Evolutionary conservation across 1,140 invertebrate species (phyloP).

Genomic region (Cydia splendana): DNA sequence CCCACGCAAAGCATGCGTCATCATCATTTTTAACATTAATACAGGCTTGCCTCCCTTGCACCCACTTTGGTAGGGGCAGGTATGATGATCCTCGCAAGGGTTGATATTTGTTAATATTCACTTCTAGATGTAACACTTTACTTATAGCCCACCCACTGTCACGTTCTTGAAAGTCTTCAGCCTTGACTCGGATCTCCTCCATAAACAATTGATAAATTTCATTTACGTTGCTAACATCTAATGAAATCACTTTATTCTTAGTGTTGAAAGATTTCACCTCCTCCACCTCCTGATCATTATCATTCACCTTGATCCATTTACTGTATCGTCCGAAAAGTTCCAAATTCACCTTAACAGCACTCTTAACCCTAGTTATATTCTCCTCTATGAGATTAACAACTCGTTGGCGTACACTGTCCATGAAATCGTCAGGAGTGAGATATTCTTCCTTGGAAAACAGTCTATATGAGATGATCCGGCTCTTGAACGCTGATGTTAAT

Average conservation of each 20-base stretch:
- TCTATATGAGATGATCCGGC: too few relatives aligned
- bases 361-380: background rate
- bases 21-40: slow-evolving; percentile 23
- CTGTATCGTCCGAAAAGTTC: background rate
- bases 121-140: background rate
- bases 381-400: background rate
- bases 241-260: background rate
- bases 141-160: slow-evolving; percentile 25
- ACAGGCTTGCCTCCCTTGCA: slow-evolving; percentile 6
- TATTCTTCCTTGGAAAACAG: too few relatives aligned
- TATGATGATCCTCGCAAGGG: background rate
- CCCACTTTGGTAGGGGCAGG: background rate
- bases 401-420: background rate
- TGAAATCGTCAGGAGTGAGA: too few relatives aligned
- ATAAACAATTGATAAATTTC: background rate
- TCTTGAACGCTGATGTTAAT: too few relatives aligned
- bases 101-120: slow-evolving; percentile 30
- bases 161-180: slow-evolving; percentile 24
- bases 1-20: slow-evolving; percentile 19
- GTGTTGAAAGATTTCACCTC: background rate
- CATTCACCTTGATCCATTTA: background rate
- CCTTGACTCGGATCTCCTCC: background rate
- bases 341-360: background rate
- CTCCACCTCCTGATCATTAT: background rate
- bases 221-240: background rate